Base-by-base conservation (phyloP, 2,888 invertebrate species). In the Pogonocherus hispidulus region DNA sequence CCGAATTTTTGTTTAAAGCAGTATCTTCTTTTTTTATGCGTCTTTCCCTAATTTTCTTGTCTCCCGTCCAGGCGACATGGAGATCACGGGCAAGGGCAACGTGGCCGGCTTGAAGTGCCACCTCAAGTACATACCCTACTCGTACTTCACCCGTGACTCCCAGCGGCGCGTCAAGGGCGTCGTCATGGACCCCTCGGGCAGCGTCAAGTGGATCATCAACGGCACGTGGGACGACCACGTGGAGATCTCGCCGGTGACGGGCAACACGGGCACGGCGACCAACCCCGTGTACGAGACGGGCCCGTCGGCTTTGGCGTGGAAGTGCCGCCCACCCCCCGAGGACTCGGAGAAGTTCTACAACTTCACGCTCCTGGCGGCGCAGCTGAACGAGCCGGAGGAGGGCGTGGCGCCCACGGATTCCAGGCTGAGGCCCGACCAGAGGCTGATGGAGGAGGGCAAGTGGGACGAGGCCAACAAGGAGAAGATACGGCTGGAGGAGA, bases 151-250 rank as follows among this genome's bases (percentile, higher is more conserved):
- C 74, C 91, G 97, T 81, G 99, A 99, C 84, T 92, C 94, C 76
- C 99, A 99, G 82, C 88, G 98, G 68, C 93, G 95, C 85, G 96
- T 97, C 67, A 93, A 93, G 77, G 94, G 94, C 19, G 91, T 93
- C 68, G 91, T 94, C 47, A 91, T 93, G 89, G 91, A 93, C 83
- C 88, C 89, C 0, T 87, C 88, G 44, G 91, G 92, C 72, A 92
- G 92, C 86, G 94, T 92, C 46, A 86, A 89, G 90, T 92, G 91
- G 90, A 90, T 92, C 77, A 87, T 92, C 68, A 92, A 91, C 75
- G 92, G 99, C 37, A 95, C 96, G 71, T 99, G 99, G 99, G 99
- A 99, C 87, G 90, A 91, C 74, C 93, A 94, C 86, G 95, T 99
- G 79, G 98, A 99, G 87, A 94, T 96, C 73, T 96, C 98, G 63